Evolutionary conservation across 2,797 vertebrate species (phyloP).

Genomic region (Catharus ustulatus): DNA sequence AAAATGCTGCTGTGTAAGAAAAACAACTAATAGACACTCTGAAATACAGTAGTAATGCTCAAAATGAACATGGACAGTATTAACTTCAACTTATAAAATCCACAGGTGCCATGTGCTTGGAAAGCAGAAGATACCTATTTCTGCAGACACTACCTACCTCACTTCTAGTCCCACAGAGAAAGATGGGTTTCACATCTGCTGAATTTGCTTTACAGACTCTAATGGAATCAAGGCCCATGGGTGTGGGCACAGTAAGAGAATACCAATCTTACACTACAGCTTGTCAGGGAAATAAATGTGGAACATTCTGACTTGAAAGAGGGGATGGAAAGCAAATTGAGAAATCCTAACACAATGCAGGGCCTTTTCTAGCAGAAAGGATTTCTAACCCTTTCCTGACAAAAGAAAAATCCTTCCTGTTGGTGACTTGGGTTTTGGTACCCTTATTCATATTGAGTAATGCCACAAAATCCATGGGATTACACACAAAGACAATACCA

Average conservation of each 20-base stretch:
- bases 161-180: conserved; percentile 18
- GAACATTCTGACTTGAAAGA: conserved; percentile 23
- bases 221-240: conserved; percentile 49
- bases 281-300: conserved; percentile 53
- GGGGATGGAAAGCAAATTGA: conserved; percentile 36
- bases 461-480: neutral
- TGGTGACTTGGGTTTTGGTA: neutral
- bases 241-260: conserved; percentile 38
- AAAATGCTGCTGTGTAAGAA: neutral
- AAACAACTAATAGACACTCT: neutral
- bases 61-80: neutral
- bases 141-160: conserved; percentile 31
- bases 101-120: neutral
- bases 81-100: conserved; percentile 38
- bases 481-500: neutral
- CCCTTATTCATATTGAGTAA: neutral
- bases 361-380: neutral
- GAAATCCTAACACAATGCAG: neutral
- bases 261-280: conserved; percentile 27
- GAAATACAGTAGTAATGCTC: conserved; percentile 20
- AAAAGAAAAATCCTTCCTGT: conserved; percentile 14
- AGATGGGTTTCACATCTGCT: neutral
- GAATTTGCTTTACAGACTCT: conserved; percentile 45
- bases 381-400: neutral
- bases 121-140: conserved; percentile 41